A percentile compares a stretch with the other conserved stretches of the same genome.
Evolutionary conservation across 2,797 vertebrate genomes (phyloP).

Genomic region (Megaceryle alcyon): DNA sequence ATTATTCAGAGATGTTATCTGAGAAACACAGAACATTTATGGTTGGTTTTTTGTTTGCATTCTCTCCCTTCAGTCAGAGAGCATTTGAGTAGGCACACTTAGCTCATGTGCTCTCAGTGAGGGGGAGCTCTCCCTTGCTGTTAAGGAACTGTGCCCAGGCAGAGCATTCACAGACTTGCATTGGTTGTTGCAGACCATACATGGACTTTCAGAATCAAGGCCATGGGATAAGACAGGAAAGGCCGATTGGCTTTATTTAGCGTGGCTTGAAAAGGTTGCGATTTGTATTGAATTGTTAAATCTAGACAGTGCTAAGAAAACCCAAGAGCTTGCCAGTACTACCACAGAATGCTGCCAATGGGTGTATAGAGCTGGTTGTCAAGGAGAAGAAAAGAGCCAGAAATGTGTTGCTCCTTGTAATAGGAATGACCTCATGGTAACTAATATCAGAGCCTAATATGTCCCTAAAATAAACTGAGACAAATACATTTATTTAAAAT

Average conservation of each 20-base stretch:
- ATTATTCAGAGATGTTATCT: background rate
- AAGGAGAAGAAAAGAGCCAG: constrained; percentile 51
- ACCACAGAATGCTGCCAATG: constrained; percentile 58
- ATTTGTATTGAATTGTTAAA: constrained; percentile 48
- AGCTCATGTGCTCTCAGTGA: background rate
- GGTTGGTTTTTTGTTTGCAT: background rate
- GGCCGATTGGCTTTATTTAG: constrained; percentile 49
- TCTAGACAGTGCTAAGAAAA: constrained; percentile 50
- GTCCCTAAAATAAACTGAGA: constrained; percentile 60
- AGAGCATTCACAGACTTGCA: background rate
- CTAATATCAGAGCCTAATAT: constrained; percentile 49
- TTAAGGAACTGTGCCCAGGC: constrained; percentile 2
- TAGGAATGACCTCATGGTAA: constrained; percentile 63
- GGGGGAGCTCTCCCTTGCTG: background rate
- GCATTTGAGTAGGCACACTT: background rate
- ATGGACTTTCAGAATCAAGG: constrained; percentile 47
- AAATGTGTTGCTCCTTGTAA: constrained; percentile 48
- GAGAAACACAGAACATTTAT: background rate
- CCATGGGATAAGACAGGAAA: constrained; percentile 33
- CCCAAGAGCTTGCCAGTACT: constrained; percentile 37
- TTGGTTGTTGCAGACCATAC: constrained; percentile 42
- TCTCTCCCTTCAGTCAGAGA: background rate
- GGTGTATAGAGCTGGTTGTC: constrained; percentile 29
- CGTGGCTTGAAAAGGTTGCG: constrained; percentile 44
- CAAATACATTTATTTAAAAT: constrained; percentile 22